A percentile compares a stretch with the other conserved stretches of the same genome.
Conservation (phyloP, 2,797 vertebrate species). For the Myiothlypis chrysogaster region DNA sequence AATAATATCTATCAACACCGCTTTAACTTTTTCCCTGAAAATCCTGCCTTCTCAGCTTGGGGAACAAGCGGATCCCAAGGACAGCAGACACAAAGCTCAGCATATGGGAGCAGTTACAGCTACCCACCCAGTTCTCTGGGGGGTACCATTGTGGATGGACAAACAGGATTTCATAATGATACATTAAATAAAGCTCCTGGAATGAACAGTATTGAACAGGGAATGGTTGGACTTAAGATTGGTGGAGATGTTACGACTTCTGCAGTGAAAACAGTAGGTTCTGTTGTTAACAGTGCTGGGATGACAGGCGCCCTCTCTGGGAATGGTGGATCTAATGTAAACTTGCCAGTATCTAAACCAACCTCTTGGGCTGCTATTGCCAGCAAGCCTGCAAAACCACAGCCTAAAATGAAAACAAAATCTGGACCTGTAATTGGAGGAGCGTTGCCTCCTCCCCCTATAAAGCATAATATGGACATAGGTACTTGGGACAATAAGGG, state of each 20-base stretch:
- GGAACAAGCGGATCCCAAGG: slow-evolving; percentile 92
- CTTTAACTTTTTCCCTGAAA: slow-evolving; percentile 96
- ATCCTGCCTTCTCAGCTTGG: slow-evolving; percentile 94
- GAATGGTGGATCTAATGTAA: slow-evolving; percentile 83
- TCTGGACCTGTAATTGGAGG: slow-evolving; percentile 83
- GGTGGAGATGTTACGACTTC: slow-evolving; percentile 86
- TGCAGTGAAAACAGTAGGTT: slow-evolving; percentile 89
- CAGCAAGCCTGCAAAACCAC: slow-evolving; percentile 92
- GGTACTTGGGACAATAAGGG: slow-evolving; percentile 97
- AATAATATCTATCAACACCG: slow-evolving; percentile 93
- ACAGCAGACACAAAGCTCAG: slow-evolving; percentile 92
- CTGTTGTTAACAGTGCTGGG: slow-evolving; percentile 86
- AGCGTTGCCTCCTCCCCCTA: slow-evolving; percentile 88
- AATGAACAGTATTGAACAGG: slow-evolving; percentile 95
- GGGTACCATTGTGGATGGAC: slow-evolving; percentile 91
- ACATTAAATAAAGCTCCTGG: slow-evolving; percentile 93
- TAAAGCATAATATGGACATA: slow-evolving; percentile 98
- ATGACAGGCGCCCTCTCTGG: slow-evolving; percentile 82
- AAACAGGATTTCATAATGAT: slow-evolving; percentile 92
- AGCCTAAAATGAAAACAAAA: slow-evolving; percentile 90
- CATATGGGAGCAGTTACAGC: slow-evolving; percentile 93
- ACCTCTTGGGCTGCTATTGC: slow-evolving; percentile 96
- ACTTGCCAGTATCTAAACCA: slow-evolving; percentile 88
- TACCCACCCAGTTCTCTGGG: slow-evolving; percentile 93
- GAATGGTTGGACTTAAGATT: slow-evolving; percentile 94